Base-by-base conservation (phyloP, 2,797 vertebrate species). In the Periparus ater region DNA sequence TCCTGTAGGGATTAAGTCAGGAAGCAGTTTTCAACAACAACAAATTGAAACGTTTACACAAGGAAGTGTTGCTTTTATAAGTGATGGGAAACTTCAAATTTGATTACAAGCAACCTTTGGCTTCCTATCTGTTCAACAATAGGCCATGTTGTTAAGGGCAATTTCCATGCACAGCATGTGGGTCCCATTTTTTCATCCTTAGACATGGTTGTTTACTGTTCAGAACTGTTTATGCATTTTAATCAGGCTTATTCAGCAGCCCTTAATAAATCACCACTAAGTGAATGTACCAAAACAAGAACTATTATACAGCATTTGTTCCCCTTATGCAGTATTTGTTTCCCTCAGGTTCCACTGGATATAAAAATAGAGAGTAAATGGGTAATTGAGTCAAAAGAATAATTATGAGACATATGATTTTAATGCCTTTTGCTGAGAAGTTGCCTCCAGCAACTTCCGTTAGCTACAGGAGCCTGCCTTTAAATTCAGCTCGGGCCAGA, bases 161-260 rank as follows among this genome's bases (percentile, higher is more conserved):
- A 99, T 99, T 99, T 99, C 98, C 99, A 99, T 99, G 99, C 99
- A 99, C 99, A 99, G 99, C 99, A 99, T 99, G 99, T 99, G 99
- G 99, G 98, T 98, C 97, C 98, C 97, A 97, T 98, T 98, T 98
- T 97, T 98, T 97, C 97, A 97, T 96, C 97, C 97, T 97, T 96
- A 98, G 98, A 99, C 98, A 99, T 99, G 99, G 98, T 98, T 99
- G 98, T 99, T 99, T 99, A 99, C 99, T 98, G 98, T 98, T 99
- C 98, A 97, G 97, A 97, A 98, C 98, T 98, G 98, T 98, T 97
- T 98, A 98, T 98, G 98, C 98, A 98, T 98, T 98, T 98, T 98
- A 98, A 98, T 98, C 97, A 97, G 97, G 96, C 96, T 97, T 97
- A 97, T 98, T 98, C 98, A 97, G 96, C 96, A 97, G 97, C 93